Evolutionary conservation across 2,113 vertebrate genomes (phyloP), one percentile per base, ranked within the genome.

Genomic region (Rhagologus leucostigma): DNA sequence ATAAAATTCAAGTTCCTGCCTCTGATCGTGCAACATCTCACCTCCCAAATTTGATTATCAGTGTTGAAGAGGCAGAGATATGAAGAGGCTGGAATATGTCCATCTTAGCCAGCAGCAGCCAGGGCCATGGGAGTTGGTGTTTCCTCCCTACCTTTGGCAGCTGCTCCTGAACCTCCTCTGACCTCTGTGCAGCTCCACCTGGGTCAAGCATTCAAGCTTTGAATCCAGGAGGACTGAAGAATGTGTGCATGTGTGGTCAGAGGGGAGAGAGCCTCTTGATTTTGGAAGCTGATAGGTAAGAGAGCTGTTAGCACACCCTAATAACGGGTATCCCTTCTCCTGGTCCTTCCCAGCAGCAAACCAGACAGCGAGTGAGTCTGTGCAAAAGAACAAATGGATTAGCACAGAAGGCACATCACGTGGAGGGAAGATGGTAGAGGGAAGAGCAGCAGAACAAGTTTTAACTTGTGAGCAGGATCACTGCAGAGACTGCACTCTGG

Each of bases 391-490:
- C 23, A 84, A 87, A 71, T 5, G 56, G 52, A 3, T 42, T 17
- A 74, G 71, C 42, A 35, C n/a, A 27, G 37, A 57, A 35, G 53
- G 46, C 23, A 32, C 21, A 7, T 84, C 23, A 5, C 23, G 60
- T 62, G 27, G 62, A 77, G 77, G 32, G 41, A 64, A 84, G 33
- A 33, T 60, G 73, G 19, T 37, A 15, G n/a, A 80, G 49, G 49
- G 53, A 91, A 78, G 78, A 65, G 55, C 42, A 78, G 50, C 39
- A 92, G 89, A 90, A 35, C 52, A 82, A 92, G 65, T 78, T 97
- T 67, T 91, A 63, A 81, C 89, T 93, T 60, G 76, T 74, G 41
- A 92, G 76, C 63, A 91, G 73, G 86, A 94, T 78, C 56, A 37
- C 86, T 64, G 86, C 84, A 81, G 76, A 84, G 89, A 39, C 44